Evolutionary conservation across 1,140 invertebrate species (phyloP), one percentile per base, ranked within the genome.

Genomic region (Eurosta solidaginis): DNA sequence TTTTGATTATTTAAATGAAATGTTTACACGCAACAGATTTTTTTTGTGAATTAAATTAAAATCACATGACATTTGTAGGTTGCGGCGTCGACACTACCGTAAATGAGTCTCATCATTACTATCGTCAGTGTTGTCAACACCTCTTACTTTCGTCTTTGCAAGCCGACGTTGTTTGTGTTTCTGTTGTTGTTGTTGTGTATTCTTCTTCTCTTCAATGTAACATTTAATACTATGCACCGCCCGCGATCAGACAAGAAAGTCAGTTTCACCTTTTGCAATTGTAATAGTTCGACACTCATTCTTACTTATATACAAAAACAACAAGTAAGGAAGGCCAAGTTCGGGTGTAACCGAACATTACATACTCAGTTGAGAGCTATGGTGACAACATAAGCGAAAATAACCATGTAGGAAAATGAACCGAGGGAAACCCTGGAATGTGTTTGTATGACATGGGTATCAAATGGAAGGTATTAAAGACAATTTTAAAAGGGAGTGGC

Each of bases 231-330:
- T 68, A 33, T 68, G 33, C 33, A 68, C 29, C 59, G 33, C 59
- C 59, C 29, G 59, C 40, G 29, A 68, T 68, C 59, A 68, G 59
- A 36, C 59, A 68, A 68, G 59, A 68, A 68, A 68, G 59, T 68
- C 33, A 40, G 17, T 40, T 68, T 17, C 33, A 68, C 36, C n/a
- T n/a, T n/a, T 33, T 36, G 59, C 33, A 36, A 14, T 42, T 68
- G 59, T 9, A 9, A 12, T 59, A n/a, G 29, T n/a, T n/a, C n/a
- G n/a, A n/a, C 59, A 68, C 9, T 68, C 33, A 17, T 17, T 3
- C 33, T 68, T n/a, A n/a, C n/a, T n/a, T n/a, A n/a, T n/a, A n/a
- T 42, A 33, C 59, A 68, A 68, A 17, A 68, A n/a, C n/a, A n/a
- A n/a, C n/a, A n/a, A n/a, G n/a, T n/a, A n/a, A n/a, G n/a, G n/a